Percentiles rank a stretch among this genome's conserved stretches.
These are phyloP conservation scores for Trematomus loennbergii DNA, from an alignment of 2,113 vertebrate species.

Conservation along the genomic window DNA sequence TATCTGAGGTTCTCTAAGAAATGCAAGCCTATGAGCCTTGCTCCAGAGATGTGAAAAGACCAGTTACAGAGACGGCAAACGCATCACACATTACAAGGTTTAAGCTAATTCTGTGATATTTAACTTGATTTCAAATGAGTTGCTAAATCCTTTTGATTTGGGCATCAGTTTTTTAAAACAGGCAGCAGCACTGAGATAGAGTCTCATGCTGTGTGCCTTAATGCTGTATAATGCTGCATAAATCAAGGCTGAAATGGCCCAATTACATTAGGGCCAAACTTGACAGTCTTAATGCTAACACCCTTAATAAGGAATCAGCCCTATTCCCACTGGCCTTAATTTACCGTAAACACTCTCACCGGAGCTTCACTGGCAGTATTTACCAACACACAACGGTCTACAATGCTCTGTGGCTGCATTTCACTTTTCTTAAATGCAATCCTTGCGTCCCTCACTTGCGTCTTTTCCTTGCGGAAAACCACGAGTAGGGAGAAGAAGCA, in stretches of 20 bases:
- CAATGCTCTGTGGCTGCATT: neutral
- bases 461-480: no score
- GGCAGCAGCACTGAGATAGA: slow-evolving; percentile 40
- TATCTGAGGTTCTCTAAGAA: neutral
- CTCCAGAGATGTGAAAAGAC: neutral
- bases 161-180: neutral
- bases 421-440: no score
- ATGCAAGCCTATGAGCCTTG: neutral
- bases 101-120: neutral
- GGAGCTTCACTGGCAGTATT: slow-evolving; percentile 39
- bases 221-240: slow-evolving; percentile 64
- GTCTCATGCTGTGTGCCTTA: slow-evolving; percentile 26
- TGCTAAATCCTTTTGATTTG: slow-evolving; percentile 22
- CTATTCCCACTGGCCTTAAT: slow-evolving; percentile 38
- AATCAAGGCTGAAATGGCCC: slow-evolving; percentile 63
- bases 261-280: slow-evolving; percentile 71
- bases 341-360: slow-evolving; percentile 41
- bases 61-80: neutral
- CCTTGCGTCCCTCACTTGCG: no score
- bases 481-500: no score
- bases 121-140: slow-evolving; percentile 1
- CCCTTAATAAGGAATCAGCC: slow-evolving; percentile 73
- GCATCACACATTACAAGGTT: neutral
- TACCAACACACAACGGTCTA: slow-evolving; percentile 43
- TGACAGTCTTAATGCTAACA: slow-evolving; percentile 70